Base-by-base conservation (phyloP, 2,888 invertebrate species). In the Cosmopolites sordidus region DNA sequence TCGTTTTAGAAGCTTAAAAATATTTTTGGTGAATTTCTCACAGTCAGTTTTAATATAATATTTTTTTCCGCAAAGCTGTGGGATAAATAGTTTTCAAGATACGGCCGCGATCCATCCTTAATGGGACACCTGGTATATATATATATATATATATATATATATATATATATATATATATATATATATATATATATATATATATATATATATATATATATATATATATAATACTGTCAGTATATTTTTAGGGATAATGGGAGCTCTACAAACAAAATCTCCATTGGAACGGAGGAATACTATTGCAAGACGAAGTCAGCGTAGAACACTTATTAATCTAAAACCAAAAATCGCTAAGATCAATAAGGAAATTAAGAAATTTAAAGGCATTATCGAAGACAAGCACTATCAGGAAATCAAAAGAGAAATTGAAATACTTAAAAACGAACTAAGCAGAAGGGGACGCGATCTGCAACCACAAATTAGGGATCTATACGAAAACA, bases 231-330 rank as follows among this genome's bases (percentile, higher is more conserved):
- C n/a, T n/a, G n/a, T n/a, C n/a, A n/a, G n/a, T n/a, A n/a, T n/a
- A n/a, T n/a, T 22, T 22, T 3, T 22, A 22, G 22, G 8, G 3
- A 22, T 8, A 40, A 66, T 66, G 66, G 66, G 66, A 16, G 41
- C 51, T 12, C 27, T 49, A 0, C 38, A 41, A 4, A 61, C 66
- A 41, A 66, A 66, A 59, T 62, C 65, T 1, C 63, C 62, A 6
- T 37, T 66, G 29, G 65, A 66, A 50, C 43, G 65, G 37, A 54
- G 66, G 22, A 66, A 66, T 44, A 65, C 65, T 2, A 62, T 66
- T 0, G 57, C 59, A 1, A 48, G 64, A 37, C 54, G 66, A 9
- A 62, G 63, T 4, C 66, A 66, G 48, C 42, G 66, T 18, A 56
- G 61, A 46, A 54, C 62, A 4, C 56, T 66, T 16, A 57, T 62